phyloP scores from a whole-genome alignment of 2,888 invertebrate genomes.

The Opisthograptis luteolata region DNA sequence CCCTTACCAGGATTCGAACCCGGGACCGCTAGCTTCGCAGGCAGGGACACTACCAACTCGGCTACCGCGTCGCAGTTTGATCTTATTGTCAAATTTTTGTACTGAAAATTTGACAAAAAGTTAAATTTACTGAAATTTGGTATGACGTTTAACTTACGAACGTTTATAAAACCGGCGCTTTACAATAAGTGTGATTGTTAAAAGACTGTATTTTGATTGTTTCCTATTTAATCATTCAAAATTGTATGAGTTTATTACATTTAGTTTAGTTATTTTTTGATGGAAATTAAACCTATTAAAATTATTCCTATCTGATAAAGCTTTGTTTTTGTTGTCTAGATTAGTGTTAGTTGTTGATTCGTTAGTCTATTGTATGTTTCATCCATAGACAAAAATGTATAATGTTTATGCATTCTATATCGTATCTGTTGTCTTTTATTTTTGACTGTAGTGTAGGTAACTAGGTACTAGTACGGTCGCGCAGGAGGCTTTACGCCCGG shows the following conservation, averaged over 20 bases:
- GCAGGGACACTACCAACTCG: not conserved
- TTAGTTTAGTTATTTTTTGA: conserved; percentile 2
- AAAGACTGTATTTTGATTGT: conserved; percentile 42
- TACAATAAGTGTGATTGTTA: conserved; percentile 41
- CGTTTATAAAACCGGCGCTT: no score
- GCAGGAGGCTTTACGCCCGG: no score
- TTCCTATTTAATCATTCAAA: conserved; percentile 16
- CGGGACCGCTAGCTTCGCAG: no score
- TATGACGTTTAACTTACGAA: no score
- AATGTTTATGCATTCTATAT: no score
- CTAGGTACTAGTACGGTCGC: no score
- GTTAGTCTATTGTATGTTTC: not conserved
- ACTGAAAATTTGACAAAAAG: no score
- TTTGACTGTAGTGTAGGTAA: no score
- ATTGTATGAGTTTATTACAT: conserved; percentile 7
- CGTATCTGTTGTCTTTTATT: no score
- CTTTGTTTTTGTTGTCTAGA: not conserved
- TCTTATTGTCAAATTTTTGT: not conserved
- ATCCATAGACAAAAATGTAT: no score
- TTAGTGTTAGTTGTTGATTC: not conserved
- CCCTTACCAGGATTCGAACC: no score
- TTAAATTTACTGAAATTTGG: no score
- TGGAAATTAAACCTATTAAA: not conserved
- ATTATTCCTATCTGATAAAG: not conserved
- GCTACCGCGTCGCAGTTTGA: not conserved